Conservation (phyloP, 2,113 vertebrate species). For the Mixornis gularis region DNA sequence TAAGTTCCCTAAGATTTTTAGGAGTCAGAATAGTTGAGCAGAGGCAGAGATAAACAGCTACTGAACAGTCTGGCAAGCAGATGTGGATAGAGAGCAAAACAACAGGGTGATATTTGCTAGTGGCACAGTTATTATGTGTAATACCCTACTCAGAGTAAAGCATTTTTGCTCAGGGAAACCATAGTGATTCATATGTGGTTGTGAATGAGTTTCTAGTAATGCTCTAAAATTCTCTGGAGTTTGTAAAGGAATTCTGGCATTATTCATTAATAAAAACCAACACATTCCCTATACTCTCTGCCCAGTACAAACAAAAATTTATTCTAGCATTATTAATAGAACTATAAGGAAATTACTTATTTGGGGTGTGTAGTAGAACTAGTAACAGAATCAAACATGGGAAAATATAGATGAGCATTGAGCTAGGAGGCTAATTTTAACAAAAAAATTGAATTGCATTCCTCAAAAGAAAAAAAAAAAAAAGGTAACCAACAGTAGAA, state of each 20-base stretch:
- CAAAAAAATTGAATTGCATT: not conserved
- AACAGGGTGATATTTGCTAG: not conserved
- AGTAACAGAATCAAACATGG: not conserved
- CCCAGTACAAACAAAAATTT: not conserved
- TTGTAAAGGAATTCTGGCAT: slow-evolving; percentile 6
- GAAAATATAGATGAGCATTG: not conserved
- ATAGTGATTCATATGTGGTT: not conserved
- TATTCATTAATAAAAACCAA: slow-evolving; percentile 8
- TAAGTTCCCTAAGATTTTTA: not conserved
- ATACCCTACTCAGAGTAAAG: not conserved
- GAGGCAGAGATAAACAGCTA: not conserved
- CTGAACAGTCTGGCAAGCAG: not conserved
- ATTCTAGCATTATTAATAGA: not conserved
- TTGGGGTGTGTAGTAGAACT: not conserved
- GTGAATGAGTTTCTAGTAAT: slow-evolving; percentile 35
- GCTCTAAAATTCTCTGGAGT: not conserved
- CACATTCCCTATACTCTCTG: not conserved
- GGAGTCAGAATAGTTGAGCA: not conserved
- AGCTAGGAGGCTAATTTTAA: not conserved
- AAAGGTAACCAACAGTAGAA: not conserved
- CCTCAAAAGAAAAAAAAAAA: not conserved
- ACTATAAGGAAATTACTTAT: not conserved
- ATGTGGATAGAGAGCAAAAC: not conserved
- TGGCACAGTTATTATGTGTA: not conserved
- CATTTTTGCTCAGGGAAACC: not conserved